Evolutionary conservation across 2,888 invertebrate species (phyloP), one percentile per base, ranked within the genome.

Genomic region (Ditylenchus weischeri): DNA sequence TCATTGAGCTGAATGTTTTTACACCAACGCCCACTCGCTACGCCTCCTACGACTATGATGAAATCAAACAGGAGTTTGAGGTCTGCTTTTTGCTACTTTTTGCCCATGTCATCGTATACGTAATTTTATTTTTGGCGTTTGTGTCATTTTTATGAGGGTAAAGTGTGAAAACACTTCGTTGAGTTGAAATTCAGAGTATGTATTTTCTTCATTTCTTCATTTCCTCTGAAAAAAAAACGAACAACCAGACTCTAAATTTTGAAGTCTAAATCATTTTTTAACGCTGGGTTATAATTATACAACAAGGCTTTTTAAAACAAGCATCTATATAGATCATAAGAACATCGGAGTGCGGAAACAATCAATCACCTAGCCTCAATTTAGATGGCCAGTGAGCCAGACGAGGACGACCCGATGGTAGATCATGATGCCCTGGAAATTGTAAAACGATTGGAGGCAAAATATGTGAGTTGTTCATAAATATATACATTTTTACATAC

Each of bases 351-450:
- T 29, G 18, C 57, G 57, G 57, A 1, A 13, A 10, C 23, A 29
- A 18, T 54, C 8, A 54, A 29, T 10, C 57, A 13, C 10, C 13
- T 5, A 15, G 18, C 18, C 8, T 4, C 18, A 13, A 29, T 29
- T 54, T 6, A 23, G 43, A 50, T 50, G 35, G 49, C 19, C 36
- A 43, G 38, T 13, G 43, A 66, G n/a, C 11, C 15, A 23, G 65
- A 15, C 23, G 69, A 68, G 5, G 60, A 68, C 35, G 61, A 64
- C 54, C 49, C 35, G 51, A 58, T 64, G 21, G 35, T 35, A 21
- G 71, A 71, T 43, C 59, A 47, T 19, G 71, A 71, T 57, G 70
- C 71, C n/a, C 66, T 62, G 7, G 70, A 70, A 23, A 48, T 71
- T 36, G 68, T 71, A 15, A 61, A 65, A 36, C 54, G 71, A 21